Evolutionary conservation across 2,888 invertebrate species (phyloP).

Genomic region (Camptogramma bilineatum): DNA sequence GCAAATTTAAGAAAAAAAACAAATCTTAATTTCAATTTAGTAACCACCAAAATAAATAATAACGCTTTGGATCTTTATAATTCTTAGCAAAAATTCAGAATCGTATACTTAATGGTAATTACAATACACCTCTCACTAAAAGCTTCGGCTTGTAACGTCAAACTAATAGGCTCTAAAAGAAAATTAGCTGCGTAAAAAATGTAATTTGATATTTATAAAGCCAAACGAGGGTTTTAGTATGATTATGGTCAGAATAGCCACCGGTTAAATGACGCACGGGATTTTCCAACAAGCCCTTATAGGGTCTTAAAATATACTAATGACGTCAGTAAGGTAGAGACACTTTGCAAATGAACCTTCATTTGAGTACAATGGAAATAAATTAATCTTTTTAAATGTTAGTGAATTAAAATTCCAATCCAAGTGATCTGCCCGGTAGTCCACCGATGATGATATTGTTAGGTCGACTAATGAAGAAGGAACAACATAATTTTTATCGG

Average conservation of each 20-base stretch:
- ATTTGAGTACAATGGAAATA: not conserved
- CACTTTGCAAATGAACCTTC: not conserved
- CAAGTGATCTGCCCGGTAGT: no score
- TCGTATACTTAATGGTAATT: constrained; percentile 36
- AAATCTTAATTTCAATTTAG: no score
- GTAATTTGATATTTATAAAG: constrained; percentile 12
- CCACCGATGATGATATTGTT: no score
- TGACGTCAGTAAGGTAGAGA: not conserved
- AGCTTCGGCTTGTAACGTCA: constrained; percentile 31
- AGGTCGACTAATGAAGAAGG: no score
- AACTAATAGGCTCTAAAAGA: constrained; percentile 35
- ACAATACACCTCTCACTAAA: constrained; percentile 33
- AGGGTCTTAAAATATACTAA: not conserved
- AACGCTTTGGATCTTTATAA: no score
- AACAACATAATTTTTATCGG: no score
- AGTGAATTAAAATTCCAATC: no score
- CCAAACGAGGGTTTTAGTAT: constrained; percentile 5
- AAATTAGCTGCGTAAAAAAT: constrained; percentile 29
- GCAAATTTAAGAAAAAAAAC: no score
- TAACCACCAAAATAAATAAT: no score
- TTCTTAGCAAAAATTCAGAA: constrained; percentile 24
- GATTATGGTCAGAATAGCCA: constrained; percentile 11
- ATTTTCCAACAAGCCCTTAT: constrained; percentile 2
- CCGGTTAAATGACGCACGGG: constrained; percentile 13
- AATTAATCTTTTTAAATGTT: not conserved